Percentiles rank a stretch among this genome's conserved stretches.
phyloP scores from a whole-genome alignment of 2,888 invertebrate genomes.

The Unio delphinus region DNA sequence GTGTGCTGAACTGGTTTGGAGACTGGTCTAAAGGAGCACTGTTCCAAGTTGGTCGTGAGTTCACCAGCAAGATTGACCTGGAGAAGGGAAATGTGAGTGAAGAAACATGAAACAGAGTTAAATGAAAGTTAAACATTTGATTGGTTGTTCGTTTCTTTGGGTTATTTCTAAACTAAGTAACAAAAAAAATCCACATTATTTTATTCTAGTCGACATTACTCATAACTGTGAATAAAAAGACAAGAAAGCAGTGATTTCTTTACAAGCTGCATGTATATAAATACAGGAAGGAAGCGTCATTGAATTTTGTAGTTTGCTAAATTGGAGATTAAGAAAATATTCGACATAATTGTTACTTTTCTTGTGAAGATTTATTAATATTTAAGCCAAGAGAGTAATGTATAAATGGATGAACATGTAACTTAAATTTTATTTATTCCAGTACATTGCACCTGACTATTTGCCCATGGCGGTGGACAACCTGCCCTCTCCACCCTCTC shows the following conservation, averaged over 20 bases:
- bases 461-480: slow-evolving; percentile 89
- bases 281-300: no score
- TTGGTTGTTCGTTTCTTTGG: slow-evolving; percentile 1
- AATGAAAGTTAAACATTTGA: background rate
- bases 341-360: no score
- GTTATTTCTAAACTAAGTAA: background rate
- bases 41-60: slow-evolving; percentile 87
- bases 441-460: slow-evolving; percentile 89
- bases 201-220: no score
- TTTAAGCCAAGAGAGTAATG: no score
- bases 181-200: background rate
- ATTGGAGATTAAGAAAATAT: no score
- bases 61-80: slow-evolving; percentile 94
- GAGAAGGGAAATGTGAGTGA: slow-evolving; percentile 75
- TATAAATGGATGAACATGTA: no score
- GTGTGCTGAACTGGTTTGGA: slow-evolving; percentile 99
- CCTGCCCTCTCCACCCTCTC: slow-evolving; percentile 78
- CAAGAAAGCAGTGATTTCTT: no score
- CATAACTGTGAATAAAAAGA: no score
- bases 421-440: slow-evolving; percentile 16
- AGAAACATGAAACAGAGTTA: background rate
- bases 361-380: no score
- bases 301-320: no score
- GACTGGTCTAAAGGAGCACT: slow-evolving; percentile 97
- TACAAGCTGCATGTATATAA: no score